Conservation (phyloP, 2,888 invertebrate species). For the Neuroscelio doddi region DNA sequence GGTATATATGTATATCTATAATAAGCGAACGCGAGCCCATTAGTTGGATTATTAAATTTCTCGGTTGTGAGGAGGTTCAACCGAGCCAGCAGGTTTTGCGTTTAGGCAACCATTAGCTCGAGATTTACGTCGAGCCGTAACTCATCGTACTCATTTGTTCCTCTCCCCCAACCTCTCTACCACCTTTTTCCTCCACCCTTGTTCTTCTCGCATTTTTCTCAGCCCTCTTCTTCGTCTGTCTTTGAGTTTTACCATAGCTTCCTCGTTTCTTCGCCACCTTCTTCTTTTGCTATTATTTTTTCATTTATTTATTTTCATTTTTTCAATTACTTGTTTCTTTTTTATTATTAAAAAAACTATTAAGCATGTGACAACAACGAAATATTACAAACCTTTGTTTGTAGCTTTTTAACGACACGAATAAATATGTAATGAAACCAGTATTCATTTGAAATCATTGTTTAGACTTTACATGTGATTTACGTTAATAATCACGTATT, state of each 20-base stretch:
- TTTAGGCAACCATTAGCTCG: constrained; percentile 71
- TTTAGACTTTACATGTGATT: too few relatives aligned
- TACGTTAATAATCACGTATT: too few relatives aligned
- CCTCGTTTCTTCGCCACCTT: constrained; percentile 31
- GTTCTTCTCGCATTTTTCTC: constrained; percentile 41
- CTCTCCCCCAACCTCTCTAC: constrained; percentile 53
- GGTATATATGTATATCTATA: constrained; percentile 53
- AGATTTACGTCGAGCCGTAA: constrained; percentile 72
- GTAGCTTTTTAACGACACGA: too few relatives aligned
- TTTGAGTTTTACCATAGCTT: constrained; percentile 47
- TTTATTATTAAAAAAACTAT: too few relatives aligned
- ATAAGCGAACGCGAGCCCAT: constrained; percentile 69
- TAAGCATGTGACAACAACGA: too few relatives aligned
- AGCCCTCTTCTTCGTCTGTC: constrained; percentile 47
- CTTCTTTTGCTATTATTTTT: not conserved
- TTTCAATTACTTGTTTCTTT: too few relatives aligned
- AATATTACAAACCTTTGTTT: too few relatives aligned
- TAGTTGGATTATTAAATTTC: constrained; percentile 72
- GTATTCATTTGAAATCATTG: too few relatives aligned
- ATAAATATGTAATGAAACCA: too few relatives aligned
- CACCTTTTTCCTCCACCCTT: constrained; percentile 41
- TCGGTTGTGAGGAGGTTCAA: constrained; percentile 61
- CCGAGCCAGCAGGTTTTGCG: constrained; percentile 67
- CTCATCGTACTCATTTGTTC: constrained; percentile 71
- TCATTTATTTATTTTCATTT: constrained; percentile 4